Conservation (phyloP, 2,888 invertebrate species). For the Exocentrus adspersus region DNA sequence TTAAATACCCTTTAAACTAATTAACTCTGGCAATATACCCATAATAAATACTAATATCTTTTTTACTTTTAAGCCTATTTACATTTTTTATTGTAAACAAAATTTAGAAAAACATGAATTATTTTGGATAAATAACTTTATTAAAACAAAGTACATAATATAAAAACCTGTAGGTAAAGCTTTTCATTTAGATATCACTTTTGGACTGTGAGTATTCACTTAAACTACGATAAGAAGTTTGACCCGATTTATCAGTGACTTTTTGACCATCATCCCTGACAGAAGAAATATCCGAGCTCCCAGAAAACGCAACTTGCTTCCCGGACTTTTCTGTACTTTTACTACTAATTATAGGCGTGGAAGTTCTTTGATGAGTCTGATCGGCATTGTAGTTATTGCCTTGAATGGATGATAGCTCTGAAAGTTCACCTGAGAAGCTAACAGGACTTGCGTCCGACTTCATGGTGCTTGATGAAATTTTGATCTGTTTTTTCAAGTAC, state of each 20-base stretch:
- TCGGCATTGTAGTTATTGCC: constrained; percentile 44
- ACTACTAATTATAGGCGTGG: constrained; percentile 67
- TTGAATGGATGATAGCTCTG: constrained; percentile 55
- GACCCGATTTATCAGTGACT: constrained; percentile 19
- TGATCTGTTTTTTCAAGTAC: constrained; percentile 50
- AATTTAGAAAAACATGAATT: too few species aligned
- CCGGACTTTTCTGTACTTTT: constrained; percentile 62
- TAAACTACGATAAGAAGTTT: constrained; percentile 14
- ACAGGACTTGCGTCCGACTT: constrained; percentile 46
- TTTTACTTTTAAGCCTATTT: too few species aligned
- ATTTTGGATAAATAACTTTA: not conserved
- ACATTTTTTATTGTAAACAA: too few species aligned
- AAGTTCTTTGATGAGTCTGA: constrained; percentile 63
- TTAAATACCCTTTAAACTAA: too few species aligned
- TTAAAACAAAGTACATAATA: constrained; percentile 19
- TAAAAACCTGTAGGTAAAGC: constrained; percentile 9
- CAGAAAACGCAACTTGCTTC: constrained; percentile 63
- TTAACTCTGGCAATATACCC: too few species aligned
- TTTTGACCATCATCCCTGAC: constrained; percentile 64
- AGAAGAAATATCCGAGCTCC: constrained; percentile 68
- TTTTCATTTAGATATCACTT: constrained; percentile 5
- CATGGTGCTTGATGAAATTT: constrained; percentile 51
- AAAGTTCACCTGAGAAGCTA: constrained; percentile 51
- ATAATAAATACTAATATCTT: too few species aligned
- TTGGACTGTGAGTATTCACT: constrained; percentile 16